Evolutionary conservation across 2,888 invertebrate genomes (phyloP), one percentile per base, ranked within the genome.

Genomic region (Hermaeophaga mercurialis): DNA sequence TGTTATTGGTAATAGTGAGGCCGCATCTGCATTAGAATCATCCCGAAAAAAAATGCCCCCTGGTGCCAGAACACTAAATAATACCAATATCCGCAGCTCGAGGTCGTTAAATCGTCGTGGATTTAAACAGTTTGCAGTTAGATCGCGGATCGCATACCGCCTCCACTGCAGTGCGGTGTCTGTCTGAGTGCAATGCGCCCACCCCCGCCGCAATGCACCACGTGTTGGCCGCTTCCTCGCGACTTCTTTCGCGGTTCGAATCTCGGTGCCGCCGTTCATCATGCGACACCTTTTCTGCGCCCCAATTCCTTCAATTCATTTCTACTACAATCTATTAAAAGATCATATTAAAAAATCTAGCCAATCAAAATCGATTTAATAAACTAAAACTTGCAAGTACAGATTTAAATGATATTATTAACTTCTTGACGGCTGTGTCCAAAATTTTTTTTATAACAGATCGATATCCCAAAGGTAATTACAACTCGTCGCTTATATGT

Each of bases 171-270:
- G 56, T 67, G 59, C 63, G 65, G 66, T 58, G 65, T 65, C 59
- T 53, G 65, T 64, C 56, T 63, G 64, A 63, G 64, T 65, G 68
- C 64, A 78, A 75, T 75, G 76, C 79, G 73, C 78, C 78, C 79
- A 76, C 77, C 79, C 80, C 79, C 80, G 79, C 69, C 72, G 74
- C 74, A 73, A 65, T 73, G 74, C 72, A 73, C 71, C 73, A 72
- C 70, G 67, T 69, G 66, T 26, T 43, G 15, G 14, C 44, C 43
- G 52, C 52, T 43, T 43, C 33, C 15, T 26, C 43, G 22, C 52
- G 34, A 43, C 26, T 52, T 52, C 52, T 52, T 43, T 52, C 34
- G 36, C 8, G 36, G 22, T 12, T 24, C 22, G 22, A 14, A 34
- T 36, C 14, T 22, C 24, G 19, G 28, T 24, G 28, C 22, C 17